Conservation (phyloP, 2,797 vertebrate species). For the Phrynocephalus vlangalii region DNA sequence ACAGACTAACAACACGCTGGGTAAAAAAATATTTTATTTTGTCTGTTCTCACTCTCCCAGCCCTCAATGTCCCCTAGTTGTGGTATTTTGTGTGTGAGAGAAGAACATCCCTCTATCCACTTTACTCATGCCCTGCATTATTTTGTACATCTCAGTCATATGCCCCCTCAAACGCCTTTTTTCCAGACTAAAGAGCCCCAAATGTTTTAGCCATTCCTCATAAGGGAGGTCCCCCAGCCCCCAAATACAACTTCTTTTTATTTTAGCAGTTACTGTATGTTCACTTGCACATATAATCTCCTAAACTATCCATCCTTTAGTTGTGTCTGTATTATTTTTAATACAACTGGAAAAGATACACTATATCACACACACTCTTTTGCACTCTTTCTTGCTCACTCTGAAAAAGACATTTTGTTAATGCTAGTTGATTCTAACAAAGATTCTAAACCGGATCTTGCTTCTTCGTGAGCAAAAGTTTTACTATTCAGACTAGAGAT, state of each 20-base stretch:
- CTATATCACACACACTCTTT: conserved; percentile 34
- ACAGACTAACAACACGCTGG: too few relatives aligned
- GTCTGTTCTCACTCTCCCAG: too few relatives aligned
- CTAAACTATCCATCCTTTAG: conserved; percentile 6
- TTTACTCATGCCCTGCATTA: too few relatives aligned
- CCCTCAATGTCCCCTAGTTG: too few relatives aligned
- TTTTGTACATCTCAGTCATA: too few relatives aligned
- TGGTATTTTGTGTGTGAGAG: too few relatives aligned
- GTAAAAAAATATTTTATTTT: too few relatives aligned
- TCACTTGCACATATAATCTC: background rate
- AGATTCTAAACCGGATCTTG: conserved; percentile 56
- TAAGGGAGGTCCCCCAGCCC: too few relatives aligned
- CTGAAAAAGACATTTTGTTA: conserved; percentile 29
- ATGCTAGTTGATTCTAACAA: conserved; percentile 38
- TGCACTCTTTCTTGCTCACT: conserved; percentile 32
- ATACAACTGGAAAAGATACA: conserved; percentile 35
- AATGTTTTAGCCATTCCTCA: too few relatives aligned
- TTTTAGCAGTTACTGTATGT: conserved; percentile 19
- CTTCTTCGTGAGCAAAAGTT: conserved; percentile 52
- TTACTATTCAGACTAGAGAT: conserved; percentile 56
- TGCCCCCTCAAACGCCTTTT: too few relatives aligned
- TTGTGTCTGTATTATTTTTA: background rate
- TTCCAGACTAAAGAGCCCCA: too few relatives aligned
- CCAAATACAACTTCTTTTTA: conserved; percentile 33
- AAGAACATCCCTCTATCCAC: too few relatives aligned